A percentile compares a stretch with the other conserved stretches of the same genome.
phyloP scores from a whole-genome alignment of 2,113 vertebrate genomes.

The Gracilinanus agilis region DNA sequence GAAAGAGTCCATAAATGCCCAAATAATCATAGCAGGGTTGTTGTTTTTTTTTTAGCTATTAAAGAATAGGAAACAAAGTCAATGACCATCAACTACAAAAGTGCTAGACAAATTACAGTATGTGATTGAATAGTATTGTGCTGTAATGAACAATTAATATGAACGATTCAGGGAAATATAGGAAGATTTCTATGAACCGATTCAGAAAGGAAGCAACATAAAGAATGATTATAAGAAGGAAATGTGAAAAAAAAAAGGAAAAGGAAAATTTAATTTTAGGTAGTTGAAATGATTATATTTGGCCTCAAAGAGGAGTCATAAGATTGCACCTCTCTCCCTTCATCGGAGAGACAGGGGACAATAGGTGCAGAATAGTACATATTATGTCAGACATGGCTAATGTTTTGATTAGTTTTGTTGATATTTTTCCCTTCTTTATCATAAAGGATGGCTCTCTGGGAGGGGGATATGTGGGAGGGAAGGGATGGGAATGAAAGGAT shows the following conservation, averaged over 20 bases:
- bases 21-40: not conserved
- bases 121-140: not conserved
- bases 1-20: not conserved
- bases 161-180: not conserved
- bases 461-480: not conserved
- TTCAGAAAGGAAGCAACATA: not conserved
- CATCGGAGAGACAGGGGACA: not conserved
- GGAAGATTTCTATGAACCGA: not conserved
- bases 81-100: not conserved
- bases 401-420: not conserved
- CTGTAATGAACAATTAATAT: not conserved
- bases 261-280: not conserved
- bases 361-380: not conserved
- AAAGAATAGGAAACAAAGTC: not conserved
- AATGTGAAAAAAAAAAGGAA: not conserved
- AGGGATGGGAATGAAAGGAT: not conserved
- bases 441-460: not conserved
- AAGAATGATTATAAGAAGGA: not conserved
- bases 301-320: not conserved
- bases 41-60: not conserved
- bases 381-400: not conserved
- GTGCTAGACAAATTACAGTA: not conserved
- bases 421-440: not conserved
- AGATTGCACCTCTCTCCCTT: not conserved
- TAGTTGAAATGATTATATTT: not conserved